These are phyloP conservation scores for Rhopalosiphum padi DNA, from an alignment of 1,140 invertebrate species.

Conservation along the genomic window DNA sequence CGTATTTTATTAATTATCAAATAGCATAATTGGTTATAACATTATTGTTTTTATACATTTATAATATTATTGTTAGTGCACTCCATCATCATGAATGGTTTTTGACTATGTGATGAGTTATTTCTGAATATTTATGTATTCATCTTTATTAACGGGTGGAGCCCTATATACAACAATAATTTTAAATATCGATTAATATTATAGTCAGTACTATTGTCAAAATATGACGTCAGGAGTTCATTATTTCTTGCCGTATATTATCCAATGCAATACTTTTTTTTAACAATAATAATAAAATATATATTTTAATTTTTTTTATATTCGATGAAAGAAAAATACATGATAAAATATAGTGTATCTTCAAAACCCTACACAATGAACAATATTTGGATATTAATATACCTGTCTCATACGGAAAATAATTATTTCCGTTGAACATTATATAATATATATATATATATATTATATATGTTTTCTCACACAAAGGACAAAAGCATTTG, in stretches of 20 bases:
- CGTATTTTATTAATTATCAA: too few species aligned
- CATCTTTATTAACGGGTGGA: too few species aligned
- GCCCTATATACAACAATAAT: too few species aligned
- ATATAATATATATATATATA: too few species aligned
- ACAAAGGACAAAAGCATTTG: neutral
- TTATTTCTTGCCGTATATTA: neutral
- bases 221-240: neutral
- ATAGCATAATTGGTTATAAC: too few species aligned
- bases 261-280: neutral
- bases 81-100: neutral
- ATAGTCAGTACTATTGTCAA: neutral
- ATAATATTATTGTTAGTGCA: neutral
- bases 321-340: neutral
- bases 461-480: neutral
- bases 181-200: neutral
- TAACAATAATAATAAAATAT: neutral
- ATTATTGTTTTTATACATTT: neutral
- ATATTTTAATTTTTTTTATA: neutral
- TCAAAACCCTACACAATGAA: neutral
- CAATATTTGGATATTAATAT: neutral
- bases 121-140: neutral
- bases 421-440: neutral
- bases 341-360: neutral
- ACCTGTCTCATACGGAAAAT: constrained; percentile 10
- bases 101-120: neutral